A percentile compares a stretch with the other conserved stretches of the same genome.
Evolutionary conservation across 1,140 invertebrate genomes (phyloP).

Genomic region (Mya arenaria): DNA sequence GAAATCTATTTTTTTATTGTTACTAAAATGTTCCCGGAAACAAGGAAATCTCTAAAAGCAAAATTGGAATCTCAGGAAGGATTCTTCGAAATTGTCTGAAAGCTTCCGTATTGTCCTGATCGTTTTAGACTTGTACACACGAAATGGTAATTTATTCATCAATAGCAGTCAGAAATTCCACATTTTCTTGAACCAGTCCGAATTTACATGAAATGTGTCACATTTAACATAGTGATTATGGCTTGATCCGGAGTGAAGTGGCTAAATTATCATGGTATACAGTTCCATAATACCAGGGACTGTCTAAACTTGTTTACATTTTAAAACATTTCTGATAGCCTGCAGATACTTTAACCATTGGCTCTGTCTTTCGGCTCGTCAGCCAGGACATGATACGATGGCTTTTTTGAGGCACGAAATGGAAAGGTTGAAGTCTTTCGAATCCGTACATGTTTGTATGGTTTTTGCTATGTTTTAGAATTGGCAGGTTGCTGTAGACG

Average conservation of each 20-base stretch:
- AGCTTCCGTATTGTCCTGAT: slow-evolving; percentile 56
- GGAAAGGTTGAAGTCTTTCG: too few relatives aligned
- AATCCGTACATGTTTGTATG: too few relatives aligned
- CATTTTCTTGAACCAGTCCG: slow-evolving; percentile 30
- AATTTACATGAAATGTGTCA: slow-evolving; percentile 54
- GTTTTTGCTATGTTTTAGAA: too few relatives aligned
- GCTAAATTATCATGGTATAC: slow-evolving; percentile 54
- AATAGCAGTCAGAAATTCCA: slow-evolving; percentile 39
- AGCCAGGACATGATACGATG: too few relatives aligned
- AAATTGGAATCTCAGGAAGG: slow-evolving; percentile 51
- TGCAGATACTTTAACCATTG: slow-evolving; percentile 41
- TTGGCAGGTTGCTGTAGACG: too few relatives aligned
- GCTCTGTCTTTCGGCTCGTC: slow-evolving; percentile 29
- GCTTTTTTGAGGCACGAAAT: too few relatives aligned
- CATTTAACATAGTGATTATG: slow-evolving; percentile 51
- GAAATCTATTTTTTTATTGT: too few relatives aligned
- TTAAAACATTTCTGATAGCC: slow-evolving; percentile 49
- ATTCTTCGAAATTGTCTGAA: slow-evolving; percentile 38
- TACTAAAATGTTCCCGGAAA: too few relatives aligned
- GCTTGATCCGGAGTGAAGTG: slow-evolving; percentile 34
- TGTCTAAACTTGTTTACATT: slow-evolving; percentile 51
- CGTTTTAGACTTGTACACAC: too few relatives aligned
- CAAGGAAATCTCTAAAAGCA: too few relatives aligned
- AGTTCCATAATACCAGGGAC: slow-evolving; percentile 46
- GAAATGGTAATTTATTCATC: slow-evolving; percentile 53